Base-by-base conservation (phyloP, 1,140 invertebrate species). In the Thaumetopoea pityocampa region DNA sequence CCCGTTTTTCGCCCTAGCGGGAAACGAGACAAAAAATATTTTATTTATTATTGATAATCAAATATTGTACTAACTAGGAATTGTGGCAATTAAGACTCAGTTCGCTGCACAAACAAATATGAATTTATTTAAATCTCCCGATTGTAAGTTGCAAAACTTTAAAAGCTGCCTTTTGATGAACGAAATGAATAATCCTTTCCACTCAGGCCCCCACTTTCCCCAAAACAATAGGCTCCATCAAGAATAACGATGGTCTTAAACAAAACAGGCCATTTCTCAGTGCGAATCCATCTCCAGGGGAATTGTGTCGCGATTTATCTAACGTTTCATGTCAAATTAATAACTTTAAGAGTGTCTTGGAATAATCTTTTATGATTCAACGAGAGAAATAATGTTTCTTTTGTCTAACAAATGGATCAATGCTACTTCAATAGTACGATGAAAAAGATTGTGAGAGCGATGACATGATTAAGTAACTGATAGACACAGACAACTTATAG, bases 101-200 rank as follows among this genome's bases (percentile, higher is more conserved):
- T 38, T 28, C 10, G 17, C 27, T 26, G 12, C 12, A n/a, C 20
- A 38, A 38, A 19, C 10, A 19, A 20, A 11, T 26, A 35, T 15
- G 41, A 63, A 76, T 66, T 70, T 70, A 72, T 72, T 60, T 66
- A 66, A 66, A 40, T 68, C 66, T 68, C 68, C 56, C 62, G 47
- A 61, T 51, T 29, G 49, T 56, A 64, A 63, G 37, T 40, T 67
- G 53, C 40, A 37, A 28, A 69, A 70, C 57, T 71, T 72, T 64
- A 67, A 68, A 64, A 62, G 60, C 63, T 50, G 65, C 55, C 68
- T 70, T 72, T 70, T 68, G 61, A 63, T 46, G 42, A 50, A 42
- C 14, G 65, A 67, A 71, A 72, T 70, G 67, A 76, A 72, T 79
- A 79, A 76, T 79, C 74, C 69, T 66, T 78, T 64, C 58, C 57